Evolutionary conservation across 2,113 vertebrate genomes (phyloP), one percentile per base, ranked within the genome.

Genomic region (Mormyrus lacerda): DNA sequence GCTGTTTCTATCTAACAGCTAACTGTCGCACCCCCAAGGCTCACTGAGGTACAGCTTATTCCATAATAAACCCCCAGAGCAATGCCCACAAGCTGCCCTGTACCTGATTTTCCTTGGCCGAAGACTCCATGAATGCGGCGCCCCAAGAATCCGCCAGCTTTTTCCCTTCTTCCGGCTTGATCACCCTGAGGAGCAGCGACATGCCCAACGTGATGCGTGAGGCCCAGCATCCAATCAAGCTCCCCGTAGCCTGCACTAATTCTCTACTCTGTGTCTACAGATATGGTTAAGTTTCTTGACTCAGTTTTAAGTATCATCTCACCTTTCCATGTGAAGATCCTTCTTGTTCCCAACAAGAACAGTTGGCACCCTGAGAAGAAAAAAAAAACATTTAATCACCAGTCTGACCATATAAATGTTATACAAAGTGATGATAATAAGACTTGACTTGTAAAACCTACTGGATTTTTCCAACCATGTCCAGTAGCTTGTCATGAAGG

Each of bases 261-360:
- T 17, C 73, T 31, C n/a, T 69, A 69, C n/a, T 10, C 58, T 65
- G 58, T 4, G n/a, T 13, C 61, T 19, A 42, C 35, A 35, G 73
- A 35, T 79, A 42, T 42, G 13, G 31, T 79, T 79, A 35, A 19
- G 15, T 7, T 39, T 87, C n/a, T 89, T 27, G 45, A 84, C 39
- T 84, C 35, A 58, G n/a, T 45, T 61, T 19, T 7, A 84, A 58
- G 17, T 3, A 58, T 42, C 58, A 39, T 61, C 50, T 93, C 94
- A 97, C 96, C 96, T 97, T 94, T 97, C 94, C 94, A 96, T 95
- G 91, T 96, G 95, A 88, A 97, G 96, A 90, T 97, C 97, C 7
- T 95, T 97, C 95, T 97, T 97, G 94, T 97, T 97, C 85, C 97
- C 97, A 91, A 97, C 96, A 90, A 97, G 96, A 93, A 97, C 96